Evolutionary conservation across 2,888 invertebrate species (phyloP), one percentile per base, ranked within the genome.

Genomic region (Seira ritae): DNA sequence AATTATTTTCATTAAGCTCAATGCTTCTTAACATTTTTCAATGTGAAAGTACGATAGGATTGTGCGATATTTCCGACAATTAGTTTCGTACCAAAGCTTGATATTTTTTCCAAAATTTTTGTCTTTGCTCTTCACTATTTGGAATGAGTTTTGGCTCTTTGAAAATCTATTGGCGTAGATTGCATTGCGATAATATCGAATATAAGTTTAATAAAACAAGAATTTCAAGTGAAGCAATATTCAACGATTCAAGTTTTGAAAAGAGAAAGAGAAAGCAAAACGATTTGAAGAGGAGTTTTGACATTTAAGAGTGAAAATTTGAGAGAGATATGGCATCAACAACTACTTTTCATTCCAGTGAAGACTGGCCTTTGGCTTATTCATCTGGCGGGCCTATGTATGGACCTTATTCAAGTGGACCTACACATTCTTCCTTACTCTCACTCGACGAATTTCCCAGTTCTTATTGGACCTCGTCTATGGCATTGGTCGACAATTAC

Each of bases 401-500:
- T 60, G 78, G 73, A 31, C 74, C 83, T 62, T 83, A 83, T 37
- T 55, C 72, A 60, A 19, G 19, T 1, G 77, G 73, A 70, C 60
- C 83, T 22, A n/a, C 78, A 15, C 83, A 83, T 23, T 78, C 83
- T 0, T 69, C 78, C 17, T 3, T 78, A 17, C 24, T 83, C 50
- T 12, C 82, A 1, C 8, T 83, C 15, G 83, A 83, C 19, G 83
- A 83, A 31, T 78, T 83, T 60, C 83, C 78, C 3, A 31, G 62
- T 10, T 70, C 78, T 0, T 83, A 83, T 65, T 83, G 83, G 83
- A 24, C 65, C 12, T 73, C 82, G 1, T 83, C 83, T 8, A 83
- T 83, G 83, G 83, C 83, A n/a, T 17, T 83, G 4, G 83, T 83
- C 24, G 83, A 83, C 20, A 83, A 83, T 20, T 83, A 83, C 50